phyloP scores from a whole-genome alignment of 2,113 vertebrate species.

The Gymnocephalus cernua region DNA sequence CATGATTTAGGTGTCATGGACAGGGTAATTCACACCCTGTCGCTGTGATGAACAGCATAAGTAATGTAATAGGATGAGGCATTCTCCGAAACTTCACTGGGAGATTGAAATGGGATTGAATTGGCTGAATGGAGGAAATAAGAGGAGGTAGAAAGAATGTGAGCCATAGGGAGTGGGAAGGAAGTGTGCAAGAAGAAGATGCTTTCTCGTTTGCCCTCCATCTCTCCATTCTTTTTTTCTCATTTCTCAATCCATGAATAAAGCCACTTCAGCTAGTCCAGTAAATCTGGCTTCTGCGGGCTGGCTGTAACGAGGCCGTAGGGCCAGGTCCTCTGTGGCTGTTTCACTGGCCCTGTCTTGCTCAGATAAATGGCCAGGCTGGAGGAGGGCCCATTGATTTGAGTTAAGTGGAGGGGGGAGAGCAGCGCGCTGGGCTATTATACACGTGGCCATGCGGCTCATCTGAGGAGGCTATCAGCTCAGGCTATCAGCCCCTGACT shows the following conservation, averaged over 20 bases:
- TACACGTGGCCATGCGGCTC: slow-evolving; percentile 53
- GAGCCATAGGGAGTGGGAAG: slow-evolving; percentile 18
- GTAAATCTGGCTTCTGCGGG: slow-evolving; percentile 71
- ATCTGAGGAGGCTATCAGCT: slow-evolving; percentile 57
- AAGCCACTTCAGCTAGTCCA: slow-evolving; percentile 65
- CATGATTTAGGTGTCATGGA: slow-evolving; percentile 79
- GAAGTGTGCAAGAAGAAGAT: slow-evolving; percentile 28
- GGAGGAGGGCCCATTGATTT: slow-evolving; percentile 81
- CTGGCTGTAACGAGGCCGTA: slow-evolving; percentile 56
- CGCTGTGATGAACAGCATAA: slow-evolving; percentile 76
- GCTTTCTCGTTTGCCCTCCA: slow-evolving; percentile 31
- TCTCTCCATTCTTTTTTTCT: slow-evolving; percentile 25
- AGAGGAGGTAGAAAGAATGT: slow-evolving; percentile 25
- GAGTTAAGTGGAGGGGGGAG: slow-evolving; percentile 73
- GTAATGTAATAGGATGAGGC: slow-evolving; percentile 77
- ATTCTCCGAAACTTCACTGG: slow-evolving; percentile 58
- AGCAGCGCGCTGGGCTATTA: slow-evolving; percentile 42
- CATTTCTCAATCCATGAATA: slow-evolving; percentile 66
- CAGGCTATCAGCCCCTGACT: slow-evolving; percentile 62
- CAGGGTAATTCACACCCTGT: slow-evolving; percentile 78
- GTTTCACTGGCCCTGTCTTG: slow-evolving; percentile 67
- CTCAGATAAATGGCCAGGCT: slow-evolving; percentile 76
- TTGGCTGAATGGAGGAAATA: slow-evolving; percentile 57
- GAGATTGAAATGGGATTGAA: slow-evolving; percentile 81
- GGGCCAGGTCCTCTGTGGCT: slow-evolving; percentile 72